Evolutionary conservation across 2,113 vertebrate genomes (phyloP), one percentile per base, ranked within the genome.

Genomic region (Mormyrus lacerda): DNA sequence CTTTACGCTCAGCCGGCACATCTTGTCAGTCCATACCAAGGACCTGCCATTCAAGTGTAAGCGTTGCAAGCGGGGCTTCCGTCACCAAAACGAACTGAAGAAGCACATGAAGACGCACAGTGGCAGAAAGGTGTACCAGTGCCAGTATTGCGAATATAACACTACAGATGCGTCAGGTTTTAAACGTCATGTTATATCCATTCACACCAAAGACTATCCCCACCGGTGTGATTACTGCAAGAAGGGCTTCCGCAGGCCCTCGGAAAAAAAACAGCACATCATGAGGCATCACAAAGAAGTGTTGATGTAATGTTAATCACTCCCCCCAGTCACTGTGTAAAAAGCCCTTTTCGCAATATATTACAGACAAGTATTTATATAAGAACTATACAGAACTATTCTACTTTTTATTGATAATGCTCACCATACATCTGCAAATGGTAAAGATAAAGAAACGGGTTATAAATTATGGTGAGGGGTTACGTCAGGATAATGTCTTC

Each of bases 131-230:
- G 95, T 97, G 31, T 98, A 98, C 92, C 97, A 97, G 47, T 98
- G 97, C 93, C 96, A 98, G 94, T 97, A 97, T 93, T 98, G 97
- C 90, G 97, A 97, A 90, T 98, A 98, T 91, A 98, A 95, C 95
- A 97, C 97, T 55, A 97, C 97, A 58, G 97, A 98, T 89, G 97
- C 97, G 0, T 98, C 97, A 2, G 97, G 97, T 91, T 98, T 98
- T 91, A 98, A 98, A 88, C 96, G 97, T 3, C 97, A 98, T 9
- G 97, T 98, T 90, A 97, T 98, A 92, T 97, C 97, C 47, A 98
- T 98, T 93, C 97, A 98, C 94, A 98, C 97, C 6, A 98, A 98
- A 94, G 97, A 98, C 95, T 98, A 98, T 86, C 97, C 97, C 21
- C 97, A 98, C 85, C 94, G 97, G 84, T 98, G 97, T 93, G 97